phyloP scores from a whole-genome alignment of 2,888 invertebrate species.

The Augiades crinisus region DNA sequence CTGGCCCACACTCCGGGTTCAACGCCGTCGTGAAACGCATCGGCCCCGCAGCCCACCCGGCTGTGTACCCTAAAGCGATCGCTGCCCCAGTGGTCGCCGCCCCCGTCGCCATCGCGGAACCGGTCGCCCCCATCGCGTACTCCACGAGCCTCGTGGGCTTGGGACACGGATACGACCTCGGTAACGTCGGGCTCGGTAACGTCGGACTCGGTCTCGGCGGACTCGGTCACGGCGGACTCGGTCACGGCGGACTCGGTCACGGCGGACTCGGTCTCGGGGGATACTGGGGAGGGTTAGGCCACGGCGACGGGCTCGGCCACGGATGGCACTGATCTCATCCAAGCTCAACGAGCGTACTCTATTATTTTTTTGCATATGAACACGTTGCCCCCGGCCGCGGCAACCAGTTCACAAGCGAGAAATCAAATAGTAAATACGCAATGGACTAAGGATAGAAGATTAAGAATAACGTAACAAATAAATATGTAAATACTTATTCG shows the following conservation, averaged over 20 bases:
- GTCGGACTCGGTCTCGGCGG: constrained; percentile 31
- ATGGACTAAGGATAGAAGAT: constrained; percentile 17
- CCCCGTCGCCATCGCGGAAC: constrained; percentile 9
- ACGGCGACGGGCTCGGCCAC: constrained; percentile 30
- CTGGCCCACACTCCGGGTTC: constrained; percentile 65
- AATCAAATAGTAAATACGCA: constrained; percentile 32
- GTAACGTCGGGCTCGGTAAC: constrained; percentile 32
- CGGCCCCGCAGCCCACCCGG: constrained; percentile 62
- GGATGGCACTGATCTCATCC: constrained; percentile 25
- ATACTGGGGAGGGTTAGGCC: constrained; percentile 29
- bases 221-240: constrained; percentile 30
- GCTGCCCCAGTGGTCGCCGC: constrained; percentile 17
- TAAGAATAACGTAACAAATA: constrained; percentile 29
- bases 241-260: constrained; percentile 28
- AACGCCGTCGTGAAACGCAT: constrained; percentile 71
- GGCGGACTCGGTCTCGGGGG: constrained; percentile 34
- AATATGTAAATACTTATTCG: constrained; percentile 32
- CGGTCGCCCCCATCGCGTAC: constrained; percentile 34
- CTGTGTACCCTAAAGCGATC: constrained; percentile 32
- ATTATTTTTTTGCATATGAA: constrained; percentile 38
- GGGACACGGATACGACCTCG: constrained; percentile 28
- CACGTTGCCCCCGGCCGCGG: constrained; percentile 19
- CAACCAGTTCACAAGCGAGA: constrained; percentile 35
- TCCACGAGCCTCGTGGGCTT: constrained; percentile 29
- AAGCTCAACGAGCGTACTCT: constrained; percentile 25